Evolutionary conservation across 2,113 vertebrate genomes (phyloP).

Genomic region (Ibidorhyncha struthersii): DNA sequence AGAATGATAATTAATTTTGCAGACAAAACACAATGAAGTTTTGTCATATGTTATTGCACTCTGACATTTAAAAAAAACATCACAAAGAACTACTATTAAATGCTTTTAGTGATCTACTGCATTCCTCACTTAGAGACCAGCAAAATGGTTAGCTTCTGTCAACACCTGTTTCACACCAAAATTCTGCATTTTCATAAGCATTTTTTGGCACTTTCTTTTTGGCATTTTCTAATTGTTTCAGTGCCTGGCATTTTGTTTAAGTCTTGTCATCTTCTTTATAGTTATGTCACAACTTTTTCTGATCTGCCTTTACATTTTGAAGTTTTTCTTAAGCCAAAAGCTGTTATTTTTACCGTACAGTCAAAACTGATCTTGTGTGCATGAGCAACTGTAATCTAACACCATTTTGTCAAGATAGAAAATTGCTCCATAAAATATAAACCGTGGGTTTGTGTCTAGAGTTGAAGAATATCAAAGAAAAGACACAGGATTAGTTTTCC

Average conservation of each 20-base stretch:
- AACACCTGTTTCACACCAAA: constrained; percentile 44
- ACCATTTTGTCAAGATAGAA: neutral
- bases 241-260: neutral
- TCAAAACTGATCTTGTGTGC: neutral
- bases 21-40: constrained; percentile 70
- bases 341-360: neutral
- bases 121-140: constrained; percentile 36
- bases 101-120: constrained; percentile 46
- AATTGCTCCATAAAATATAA: neutral
- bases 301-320: neutral
- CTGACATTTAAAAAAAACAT: constrained; percentile 50
- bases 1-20: constrained; percentile 72
- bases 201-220: constrained; percentile 35
- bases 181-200: constrained; percentile 18
- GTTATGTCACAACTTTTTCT: neutral
- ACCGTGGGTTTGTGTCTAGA: neutral
- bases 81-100: constrained; percentile 57
- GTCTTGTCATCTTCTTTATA: neutral
- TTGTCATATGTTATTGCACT: constrained; percentile 51
- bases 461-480: neutral
- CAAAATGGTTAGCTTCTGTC: constrained; percentile 55
- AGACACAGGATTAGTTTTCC: neutral
- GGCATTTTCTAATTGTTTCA: neutral
- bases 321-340: constrained; percentile 12
- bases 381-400: neutral